A percentile compares a stretch with the other conserved stretches of the same genome.
Evolutionary conservation across 2,113 vertebrate species (phyloP).

Genomic region (Xenopus laevis): DNA sequence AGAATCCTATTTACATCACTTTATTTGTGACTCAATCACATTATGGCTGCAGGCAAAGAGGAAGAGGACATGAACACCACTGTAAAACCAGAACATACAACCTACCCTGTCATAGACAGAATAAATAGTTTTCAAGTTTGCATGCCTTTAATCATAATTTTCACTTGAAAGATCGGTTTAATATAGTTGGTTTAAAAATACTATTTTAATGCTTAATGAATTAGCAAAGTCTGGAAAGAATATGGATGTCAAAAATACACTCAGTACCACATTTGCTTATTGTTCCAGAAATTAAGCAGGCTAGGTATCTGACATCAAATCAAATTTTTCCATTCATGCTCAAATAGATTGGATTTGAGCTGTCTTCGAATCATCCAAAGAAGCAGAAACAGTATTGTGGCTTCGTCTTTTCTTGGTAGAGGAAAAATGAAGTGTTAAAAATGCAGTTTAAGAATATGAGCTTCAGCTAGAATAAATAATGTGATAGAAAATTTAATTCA

Average conservation of each 20-base stretch:
- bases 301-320: slow-evolving; percentile 33
- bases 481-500: not conserved
- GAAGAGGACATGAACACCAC: too few relatives aligned
- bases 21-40: too few relatives aligned
- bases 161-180: too few relatives aligned
- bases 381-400: not conserved
- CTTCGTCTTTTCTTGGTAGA: not conserved
- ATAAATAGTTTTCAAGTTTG: too few relatives aligned
- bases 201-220: not conserved
- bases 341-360: slow-evolving; percentile 34
- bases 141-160: too few relatives aligned
- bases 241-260: slow-evolving; percentile 25
- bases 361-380: slow-evolving; percentile 15
- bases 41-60: too few relatives aligned
- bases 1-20: too few relatives aligned
- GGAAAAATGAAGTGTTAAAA: slow-evolving; percentile 39
- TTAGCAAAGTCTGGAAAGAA: not conserved
- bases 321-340: slow-evolving; percentile 31
- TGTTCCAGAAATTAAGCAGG: slow-evolving; percentile 34
- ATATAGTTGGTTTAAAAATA: too few relatives aligned
- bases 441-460: slow-evolving; percentile 8
- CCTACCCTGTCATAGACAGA: too few relatives aligned
- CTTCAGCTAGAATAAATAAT: not conserved
- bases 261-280: slow-evolving; percentile 22
- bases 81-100: too few relatives aligned